Evolutionary conservation across 2,113 vertebrate genomes (phyloP).

Genomic region (Pomatostomus ruficeps): DNA sequence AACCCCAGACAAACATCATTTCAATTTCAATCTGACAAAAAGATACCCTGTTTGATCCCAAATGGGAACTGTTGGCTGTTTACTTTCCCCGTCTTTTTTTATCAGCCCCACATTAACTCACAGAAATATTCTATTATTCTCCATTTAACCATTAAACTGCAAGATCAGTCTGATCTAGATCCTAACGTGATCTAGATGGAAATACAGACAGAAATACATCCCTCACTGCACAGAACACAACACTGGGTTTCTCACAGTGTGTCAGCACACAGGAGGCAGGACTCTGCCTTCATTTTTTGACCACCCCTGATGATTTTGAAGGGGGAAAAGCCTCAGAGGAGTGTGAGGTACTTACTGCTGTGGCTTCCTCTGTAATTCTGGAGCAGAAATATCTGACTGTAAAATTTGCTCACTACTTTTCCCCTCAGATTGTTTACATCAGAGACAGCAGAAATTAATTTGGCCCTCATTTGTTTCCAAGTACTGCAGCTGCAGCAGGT

Average conservation of each 20-base stretch:
- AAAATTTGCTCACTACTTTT: neutral
- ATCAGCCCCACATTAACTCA: neutral
- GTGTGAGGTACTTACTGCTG: neutral
- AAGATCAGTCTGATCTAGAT: neutral
- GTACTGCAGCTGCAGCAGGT: neutral
- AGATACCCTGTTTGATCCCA: neutral
- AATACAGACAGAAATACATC: neutral
- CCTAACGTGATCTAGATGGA: neutral
- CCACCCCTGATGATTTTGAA: neutral
- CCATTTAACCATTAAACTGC: neutral
- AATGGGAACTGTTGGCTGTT: neutral
- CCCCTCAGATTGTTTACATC: neutral
- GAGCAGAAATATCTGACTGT: neutral
- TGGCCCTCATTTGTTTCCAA: neutral
- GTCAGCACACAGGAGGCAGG: neutral
- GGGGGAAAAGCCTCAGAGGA: neutral
- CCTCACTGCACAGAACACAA: neutral
- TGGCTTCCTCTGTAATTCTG: neutral
- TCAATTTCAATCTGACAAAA: neutral
- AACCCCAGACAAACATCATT: neutral
- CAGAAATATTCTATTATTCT: neutral
- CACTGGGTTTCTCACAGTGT: neutral
- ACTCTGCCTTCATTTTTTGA: neutral
- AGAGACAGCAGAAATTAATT: neutral
- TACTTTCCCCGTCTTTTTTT: neutral